Base-by-base conservation (phyloP, 2,797 vertebrate species). In the Australoheros facetus region DNA sequence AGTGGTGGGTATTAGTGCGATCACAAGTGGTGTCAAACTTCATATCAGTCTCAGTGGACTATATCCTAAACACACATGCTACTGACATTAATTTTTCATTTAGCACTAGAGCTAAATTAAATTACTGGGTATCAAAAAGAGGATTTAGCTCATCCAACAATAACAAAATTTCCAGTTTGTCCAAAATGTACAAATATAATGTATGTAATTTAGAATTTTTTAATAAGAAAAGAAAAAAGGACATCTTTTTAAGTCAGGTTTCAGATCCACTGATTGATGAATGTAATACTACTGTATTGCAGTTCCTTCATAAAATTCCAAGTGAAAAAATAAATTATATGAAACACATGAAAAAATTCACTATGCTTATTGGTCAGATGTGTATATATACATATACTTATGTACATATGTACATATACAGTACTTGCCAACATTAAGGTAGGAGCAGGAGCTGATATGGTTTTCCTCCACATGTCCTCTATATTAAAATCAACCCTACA, bases 1-100 rank as follows among this genome's bases (percentile, higher is more conserved):
- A n/a, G 56, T 6, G n/a, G 71, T 16, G 21, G 58, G 85, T 75
- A 89, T 92, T 88, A 91, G 77, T 62, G 54, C 76, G 8, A 85
- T 92, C 85, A 92, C 84, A 89, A 91, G 79, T 55, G 3, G 88
- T 87, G 91, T 94, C 93, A 87, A 77, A 59, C 74, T 77, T 74
- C 21, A 57, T 57, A 51, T 79, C 77, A 62, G 55, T 78, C 53
- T 86, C 32, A 57, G 55, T 16, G 42, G 32, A 58, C 60, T 66
- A 7, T 1, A n/a, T 59, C 45, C 26, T 62, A 34, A 75, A 74
- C 39, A 77, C 16, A 23, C 37, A 57, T 55, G 42, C 42, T 28
- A 7, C 7, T 48, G 62, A 30, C 2, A 0, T 66, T 48, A 12
- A 17, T n/a, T n/a, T 69, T 69, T 19, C 62, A 28, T 30, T 30